Base-by-base conservation (phyloP, 2,113 vertebrate genomes). In the Taxidea taxus region DNA sequence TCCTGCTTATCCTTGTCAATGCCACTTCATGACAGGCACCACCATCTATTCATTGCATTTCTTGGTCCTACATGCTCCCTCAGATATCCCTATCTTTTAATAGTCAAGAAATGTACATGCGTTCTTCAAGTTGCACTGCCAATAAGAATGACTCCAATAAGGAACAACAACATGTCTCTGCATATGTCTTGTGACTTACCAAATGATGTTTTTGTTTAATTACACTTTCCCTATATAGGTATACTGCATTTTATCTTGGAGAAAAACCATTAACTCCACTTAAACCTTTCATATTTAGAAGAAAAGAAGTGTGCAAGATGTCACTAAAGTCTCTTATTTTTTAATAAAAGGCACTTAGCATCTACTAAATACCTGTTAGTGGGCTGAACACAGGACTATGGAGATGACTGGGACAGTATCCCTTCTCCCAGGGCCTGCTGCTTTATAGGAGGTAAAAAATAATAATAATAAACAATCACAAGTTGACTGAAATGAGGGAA, bases 321-420 rank as follows among this genome's bases (percentile, higher is more conserved):
- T 20, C 42, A 82, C 49, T 23, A n/a, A 95, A 88, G 37, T 78
- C 23, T 44, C 92, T 84, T 70, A 58, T 37, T 81, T 83, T 83
- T 83, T 75, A 97, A 47, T 4, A 75, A 62, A 44, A 84, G n/a
- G 6, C 42, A 25, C 56, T 84, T 87, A 34, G 20, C 49, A 62
- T 23, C 68, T 90, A 87, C 68, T 62, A 56, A 93, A 34, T 37
- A 56, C 27, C 25, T 49, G 7, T 42, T 66, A n/a, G 2, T 54
- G 13, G 15, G 29, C 39, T 72, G 75, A 86, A 23, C 37, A 25
- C 3, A 44, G 47, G 54, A 39, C 39, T 16, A 18, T 6, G 44
- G 51, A 91, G 54, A 81, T 42, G 34, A 25, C 62, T 37, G 64
- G 7, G 47, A 37, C 44, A 74, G 6, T 42, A 7, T 16, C 11